Percentiles rank a stretch among this genome's conserved stretches.
Evolutionary conservation across 2,113 vertebrate genomes (phyloP).

Genomic region (Chinchilla lanigera): DNA sequence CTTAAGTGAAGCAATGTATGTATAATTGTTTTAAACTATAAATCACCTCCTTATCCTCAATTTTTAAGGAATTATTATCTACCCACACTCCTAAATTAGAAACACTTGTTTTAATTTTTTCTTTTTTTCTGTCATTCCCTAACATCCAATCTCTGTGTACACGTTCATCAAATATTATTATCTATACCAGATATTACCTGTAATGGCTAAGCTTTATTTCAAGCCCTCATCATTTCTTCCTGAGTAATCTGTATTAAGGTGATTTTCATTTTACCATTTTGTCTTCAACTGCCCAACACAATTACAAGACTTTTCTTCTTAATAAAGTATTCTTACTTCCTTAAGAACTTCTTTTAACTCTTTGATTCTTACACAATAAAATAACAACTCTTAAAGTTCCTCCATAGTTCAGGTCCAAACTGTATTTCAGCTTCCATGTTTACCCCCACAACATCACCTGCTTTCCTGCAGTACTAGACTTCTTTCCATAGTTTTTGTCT

Average conservation of each 20-base stretch:
- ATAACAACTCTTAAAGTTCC: background rate
- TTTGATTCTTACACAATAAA: slow-evolving; percentile 33
- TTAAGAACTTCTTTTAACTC: background rate
- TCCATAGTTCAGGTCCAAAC: background rate
- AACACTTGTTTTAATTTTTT: background rate
- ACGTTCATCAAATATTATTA: background rate
- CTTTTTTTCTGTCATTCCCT: background rate
- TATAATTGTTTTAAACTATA: slow-evolving; percentile 7
- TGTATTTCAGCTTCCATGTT: background rate
- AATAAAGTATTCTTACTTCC: background rate
- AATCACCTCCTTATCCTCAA: background rate
- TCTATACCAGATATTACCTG: background rate
- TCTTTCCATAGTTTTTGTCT: background rate
- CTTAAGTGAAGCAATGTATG: slow-evolving; percentile 14
- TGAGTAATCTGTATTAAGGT: background rate
- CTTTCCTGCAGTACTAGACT: background rate
- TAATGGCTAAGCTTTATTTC: background rate
- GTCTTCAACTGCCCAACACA: background rate
- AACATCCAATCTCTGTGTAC: background rate
- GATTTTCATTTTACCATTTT: background rate
- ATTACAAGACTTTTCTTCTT: background rate
- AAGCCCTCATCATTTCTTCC: background rate
- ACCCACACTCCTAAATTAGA: background rate
- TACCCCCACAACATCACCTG: background rate
- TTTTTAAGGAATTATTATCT: background rate